These are phyloP conservation scores for Ptilorrhoa leucosticta DNA, from an alignment of 2,113 vertebrate species.

Conservation along the genomic window DNA sequence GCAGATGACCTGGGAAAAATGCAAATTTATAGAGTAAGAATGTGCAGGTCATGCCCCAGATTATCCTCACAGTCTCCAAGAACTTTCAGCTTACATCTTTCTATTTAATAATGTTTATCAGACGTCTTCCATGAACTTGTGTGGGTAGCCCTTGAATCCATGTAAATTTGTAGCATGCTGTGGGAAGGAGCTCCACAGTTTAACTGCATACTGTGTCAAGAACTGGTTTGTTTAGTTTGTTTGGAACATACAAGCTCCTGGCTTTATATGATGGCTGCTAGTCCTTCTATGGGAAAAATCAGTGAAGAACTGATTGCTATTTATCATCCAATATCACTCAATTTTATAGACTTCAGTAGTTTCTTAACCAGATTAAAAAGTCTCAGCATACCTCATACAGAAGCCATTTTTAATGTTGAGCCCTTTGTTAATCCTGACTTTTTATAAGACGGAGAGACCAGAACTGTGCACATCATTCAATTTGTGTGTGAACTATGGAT, in stretches of 20 bases:
- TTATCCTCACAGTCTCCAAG: background rate
- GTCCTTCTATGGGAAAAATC: background rate
- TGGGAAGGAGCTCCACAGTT: background rate
- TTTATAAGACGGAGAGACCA: background rate
- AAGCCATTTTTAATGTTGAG: background rate
- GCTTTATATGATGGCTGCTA: background rate
- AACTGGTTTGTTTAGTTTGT: background rate
- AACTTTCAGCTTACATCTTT: background rate
- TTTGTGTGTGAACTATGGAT: background rate
- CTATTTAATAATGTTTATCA: background rate
- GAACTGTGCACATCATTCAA: background rate
- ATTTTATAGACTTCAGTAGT: background rate
- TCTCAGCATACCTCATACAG: background rate
- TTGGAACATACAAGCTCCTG: background rate
- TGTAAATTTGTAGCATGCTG: background rate
- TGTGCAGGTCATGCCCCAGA: background rate
- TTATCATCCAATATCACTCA: background rate
- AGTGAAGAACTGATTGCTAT: background rate
- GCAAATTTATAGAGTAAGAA: background rate
- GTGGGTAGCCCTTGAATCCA: background rate
- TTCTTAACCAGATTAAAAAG: background rate
- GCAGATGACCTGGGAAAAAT: background rate
- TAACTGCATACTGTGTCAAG: background rate
- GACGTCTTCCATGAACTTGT: background rate
- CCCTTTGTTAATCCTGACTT: background rate